Evolutionary conservation across 2,113 vertebrate genomes (phyloP), one percentile per base, ranked within the genome.

Genomic region (Phainopepla nitens): DNA sequence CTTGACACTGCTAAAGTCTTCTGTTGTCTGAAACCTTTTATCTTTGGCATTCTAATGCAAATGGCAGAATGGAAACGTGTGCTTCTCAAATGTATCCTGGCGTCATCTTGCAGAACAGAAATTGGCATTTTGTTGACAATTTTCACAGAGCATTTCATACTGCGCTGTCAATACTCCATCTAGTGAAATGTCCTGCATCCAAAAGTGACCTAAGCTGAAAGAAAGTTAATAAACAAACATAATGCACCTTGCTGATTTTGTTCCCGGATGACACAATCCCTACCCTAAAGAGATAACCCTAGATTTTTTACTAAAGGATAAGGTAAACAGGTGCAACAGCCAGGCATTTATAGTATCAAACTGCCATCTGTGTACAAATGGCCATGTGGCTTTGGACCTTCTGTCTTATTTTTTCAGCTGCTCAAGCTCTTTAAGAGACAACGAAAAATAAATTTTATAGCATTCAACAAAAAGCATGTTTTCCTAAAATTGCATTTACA

Each of bases 131-230:
- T 89, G 60, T 94, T 97, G 66, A 96, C 92, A 97, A 94, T 96
- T 97, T 97, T 96, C 90, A 95, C 88, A 93, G 56, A 92, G 49
- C 57, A 91, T 96, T 97, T 96, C 80, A 92, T 90, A 73, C 72
- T 86, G 70, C 85, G 84, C 91, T 96, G 90, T 94, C 92, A 97
- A 90, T 92, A 58, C 15, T 44, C 16, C 79, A 66, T 88, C 73
- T 82, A 89, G 86, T 82, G 68, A 92, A 80, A 92, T 65, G 91
- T 44, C 57, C 89, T 95, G 89, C 76, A 95, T 92, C 66, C 58
- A 81, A 44, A 87, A 81, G 77, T 3, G 44, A 88, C 57, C 80
- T 78, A 65, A 82, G 27, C 79, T 92, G 82, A 68, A 84, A 45
- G 72, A 70, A 91, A 88, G 57, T 88, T 92, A 93, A 88, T 81